Evolutionary conservation across 2,888 invertebrate genomes (phyloP), one percentile per base, ranked within the genome.

Genomic region (Acanthosepion esculentum): DNA sequence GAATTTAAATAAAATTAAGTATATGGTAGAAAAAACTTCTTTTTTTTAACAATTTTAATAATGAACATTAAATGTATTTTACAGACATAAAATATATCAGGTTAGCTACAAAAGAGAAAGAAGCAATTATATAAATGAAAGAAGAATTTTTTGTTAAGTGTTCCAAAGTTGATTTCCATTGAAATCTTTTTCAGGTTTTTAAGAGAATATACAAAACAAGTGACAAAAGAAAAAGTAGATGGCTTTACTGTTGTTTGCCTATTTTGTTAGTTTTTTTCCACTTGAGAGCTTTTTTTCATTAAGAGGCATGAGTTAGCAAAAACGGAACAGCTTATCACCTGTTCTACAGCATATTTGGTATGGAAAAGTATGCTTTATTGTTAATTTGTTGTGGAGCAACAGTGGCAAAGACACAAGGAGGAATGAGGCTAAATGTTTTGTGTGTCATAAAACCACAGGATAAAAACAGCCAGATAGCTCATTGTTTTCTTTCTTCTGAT

Each of bases 331-430:
- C 33, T 78, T 33, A 78, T 78, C 78, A 78, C 78, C 78, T 78
- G 78, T 78, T n/a, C 78, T n/a, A 78, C 78, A 78, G n/a, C n/a
- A 78, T 78, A 78, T 78, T 78, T 78, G 78, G 18, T n/a, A 78
- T 78, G 78, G 78, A 78, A 78, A n/a, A 78, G n/a, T 78, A n/a
- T 33, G 4, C n/a, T 78, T 78, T 33, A 78, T 78, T 78, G 78
- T n/a, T n/a, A 5, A n/a, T 78, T n/a, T 78, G n/a, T 78, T n/a
- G 78, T 7, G 18, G n/a, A 78, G 78, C n/a, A 78, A 78, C 15
- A 78, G n/a, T 33, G n/a, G 5, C 78, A 78, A 78, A n/a, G 78
- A 78, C 78, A 78, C n/a, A 78, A 78, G n/a, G 15, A 78, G 78
- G 33, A 78, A 78, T 78, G 78, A 78, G 8, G 78, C 10, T 29